Conservation (phyloP, 2,113 vertebrate genomes). For the Myotis brandtii region DNA sequence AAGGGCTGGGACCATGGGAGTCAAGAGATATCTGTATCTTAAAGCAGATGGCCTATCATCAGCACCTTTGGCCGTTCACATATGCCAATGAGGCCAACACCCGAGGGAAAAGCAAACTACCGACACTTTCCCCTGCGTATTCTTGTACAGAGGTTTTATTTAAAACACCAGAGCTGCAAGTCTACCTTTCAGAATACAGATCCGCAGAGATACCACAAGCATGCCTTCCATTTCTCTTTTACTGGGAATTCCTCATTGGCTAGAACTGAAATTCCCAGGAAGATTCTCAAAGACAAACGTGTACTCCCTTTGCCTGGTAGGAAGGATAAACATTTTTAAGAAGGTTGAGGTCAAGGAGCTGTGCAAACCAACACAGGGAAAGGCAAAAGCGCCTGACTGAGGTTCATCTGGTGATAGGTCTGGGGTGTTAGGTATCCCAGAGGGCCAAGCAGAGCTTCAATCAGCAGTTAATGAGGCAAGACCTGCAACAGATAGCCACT, state of each 20-base stretch:
- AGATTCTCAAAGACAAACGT: constrained; percentile 63
- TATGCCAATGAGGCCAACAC: background rate
- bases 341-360: constrained; percentile 85
- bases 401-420: constrained; percentile 83
- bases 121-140: background rate
- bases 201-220: background rate
- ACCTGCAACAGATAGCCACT: constrained; percentile 91
- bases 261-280: constrained; percentile 33
- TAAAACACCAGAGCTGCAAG: background rate
- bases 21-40: constrained; percentile 49
- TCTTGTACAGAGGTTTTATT: background rate
- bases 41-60: background rate
- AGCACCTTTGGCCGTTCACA: background rate
- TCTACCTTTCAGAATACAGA: background rate
- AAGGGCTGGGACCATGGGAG: background rate
- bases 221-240: background rate
- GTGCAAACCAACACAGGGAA: constrained; percentile 65
- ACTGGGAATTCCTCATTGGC: constrained; percentile 39
- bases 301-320: constrained; percentile 53
- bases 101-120: background rate
- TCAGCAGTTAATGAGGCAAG: constrained; percentile 92
- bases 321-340: constrained; percentile 79
- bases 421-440: constrained; percentile 85
- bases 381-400: constrained; percentile 75
- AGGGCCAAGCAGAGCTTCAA: constrained; percentile 88